Evolutionary conservation across 2,113 vertebrate species (phyloP).

Genomic region (Channa argus): DNA sequence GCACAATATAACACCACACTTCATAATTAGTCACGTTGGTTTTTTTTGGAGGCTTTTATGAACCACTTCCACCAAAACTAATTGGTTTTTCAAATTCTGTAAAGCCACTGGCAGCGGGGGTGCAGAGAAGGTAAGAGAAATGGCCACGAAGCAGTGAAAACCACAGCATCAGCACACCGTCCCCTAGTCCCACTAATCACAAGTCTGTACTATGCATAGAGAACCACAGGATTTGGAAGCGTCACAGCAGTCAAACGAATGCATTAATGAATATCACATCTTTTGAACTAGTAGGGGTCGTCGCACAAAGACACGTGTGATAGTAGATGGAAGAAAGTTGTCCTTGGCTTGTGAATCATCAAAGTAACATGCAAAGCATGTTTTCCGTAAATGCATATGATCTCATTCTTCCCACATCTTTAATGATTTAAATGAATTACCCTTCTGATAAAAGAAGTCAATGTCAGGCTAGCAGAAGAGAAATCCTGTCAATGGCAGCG

Average conservation of each 20-base stretch:
- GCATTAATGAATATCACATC: slow-evolving; percentile 63
- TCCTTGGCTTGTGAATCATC: slow-evolving; percentile 35
- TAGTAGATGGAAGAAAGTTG: slow-evolving; percentile 36
- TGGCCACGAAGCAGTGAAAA: slow-evolving; percentile 22
- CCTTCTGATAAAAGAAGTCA: background rate
- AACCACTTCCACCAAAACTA: slow-evolving; percentile 31
- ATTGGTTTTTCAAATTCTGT: slow-evolving; percentile 47
- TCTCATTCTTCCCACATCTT: slow-evolving; percentile 10
- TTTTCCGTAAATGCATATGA: background rate
- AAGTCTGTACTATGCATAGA: slow-evolving; percentile 41
- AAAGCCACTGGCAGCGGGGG: slow-evolving; percentile 23
- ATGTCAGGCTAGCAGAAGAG: background rate
- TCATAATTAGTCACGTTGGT: slow-evolving; percentile 48
- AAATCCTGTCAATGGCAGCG: slow-evolving; percentile 2
- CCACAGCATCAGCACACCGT: slow-evolving; percentile 53
- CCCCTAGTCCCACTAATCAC: slow-evolving; percentile 51
- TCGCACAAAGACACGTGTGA: slow-evolving; percentile 20
- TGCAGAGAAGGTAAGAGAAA: background rate
- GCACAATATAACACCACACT: slow-evolving; percentile 35
- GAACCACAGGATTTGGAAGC: slow-evolving; percentile 33
- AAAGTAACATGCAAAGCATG: slow-evolving; percentile 19
- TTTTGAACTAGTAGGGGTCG: slow-evolving; percentile 17
- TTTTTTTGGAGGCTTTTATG: slow-evolving; percentile 55
- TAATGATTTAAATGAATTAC: slow-evolving; percentile 15
- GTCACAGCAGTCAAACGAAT: slow-evolving; percentile 50